phyloP scores from a whole-genome alignment of 2,797 vertebrate species.

The Centropyge bicolor region DNA sequence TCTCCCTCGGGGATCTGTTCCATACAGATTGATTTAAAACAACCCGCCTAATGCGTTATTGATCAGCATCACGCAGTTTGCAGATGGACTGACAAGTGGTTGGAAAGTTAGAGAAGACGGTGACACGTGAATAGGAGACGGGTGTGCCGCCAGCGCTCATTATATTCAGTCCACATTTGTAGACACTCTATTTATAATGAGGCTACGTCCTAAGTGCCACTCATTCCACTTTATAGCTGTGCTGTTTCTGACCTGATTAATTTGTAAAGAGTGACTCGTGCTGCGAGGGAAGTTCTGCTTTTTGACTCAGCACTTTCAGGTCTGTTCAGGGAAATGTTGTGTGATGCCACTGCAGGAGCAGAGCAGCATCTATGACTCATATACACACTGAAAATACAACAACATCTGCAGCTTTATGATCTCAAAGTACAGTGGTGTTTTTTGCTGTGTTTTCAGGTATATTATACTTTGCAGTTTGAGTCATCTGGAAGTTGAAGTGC shows the following conservation, averaged over 20 bases:
- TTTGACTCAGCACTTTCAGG: constrained; percentile 41
- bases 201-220: constrained; percentile 14
- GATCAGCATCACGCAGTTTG: constrained; percentile 28
- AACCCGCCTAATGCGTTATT: constrained; percentile 32
- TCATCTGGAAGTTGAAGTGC: not conserved
- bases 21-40: constrained; percentile 44
- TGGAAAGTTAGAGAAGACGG: constrained; percentile 17
- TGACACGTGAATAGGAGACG: constrained; percentile 42
- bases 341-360: constrained; percentile 1
- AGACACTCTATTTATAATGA: constrained; percentile 39
- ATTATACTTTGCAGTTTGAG: constrained; percentile 3
- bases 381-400: not conserved
- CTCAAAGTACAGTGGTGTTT: not conserved
- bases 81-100: constrained; percentile 17
- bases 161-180: constrained; percentile 43
- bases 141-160: not conserved
- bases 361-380: constrained; percentile 16
- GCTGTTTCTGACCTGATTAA: constrained; percentile 38
- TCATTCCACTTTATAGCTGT: constrained; percentile 33
- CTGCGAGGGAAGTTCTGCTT: constrained; percentile 17
- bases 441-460: not conserved
- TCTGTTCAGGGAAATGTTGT: constrained; percentile 33
- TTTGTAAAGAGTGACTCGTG: constrained; percentile 20
- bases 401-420: constrained; percentile 2
- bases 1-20: constrained; percentile 28